phyloP scores from a whole-genome alignment of 2,113 vertebrate genomes.

The Misgurnus mizolepis region DNA sequence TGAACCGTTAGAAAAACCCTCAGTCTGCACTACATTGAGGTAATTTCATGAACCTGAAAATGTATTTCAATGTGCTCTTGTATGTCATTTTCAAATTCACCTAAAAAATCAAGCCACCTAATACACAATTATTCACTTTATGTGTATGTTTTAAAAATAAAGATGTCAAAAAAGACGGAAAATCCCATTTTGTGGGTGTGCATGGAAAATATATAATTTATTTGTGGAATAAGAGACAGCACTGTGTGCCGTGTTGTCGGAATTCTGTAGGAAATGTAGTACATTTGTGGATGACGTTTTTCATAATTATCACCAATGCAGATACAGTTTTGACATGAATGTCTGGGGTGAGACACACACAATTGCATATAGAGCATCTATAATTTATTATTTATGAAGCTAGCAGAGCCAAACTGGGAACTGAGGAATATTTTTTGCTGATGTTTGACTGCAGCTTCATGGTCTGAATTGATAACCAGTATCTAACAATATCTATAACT shows the following conservation, averaged over 20 bases:
- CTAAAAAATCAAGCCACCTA: no score
- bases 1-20: conserved; percentile 12
- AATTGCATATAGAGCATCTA: background rate
- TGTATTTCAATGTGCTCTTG: no score
- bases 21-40: conserved; percentile 3
- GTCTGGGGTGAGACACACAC: background rate
- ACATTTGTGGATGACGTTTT: no score
- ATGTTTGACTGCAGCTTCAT: background rate
- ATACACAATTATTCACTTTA: background rate
- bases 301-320: no score
- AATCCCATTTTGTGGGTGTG: background rate
- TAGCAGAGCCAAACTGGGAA: background rate
- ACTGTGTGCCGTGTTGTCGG: background rate
- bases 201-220: background rate
- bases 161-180: background rate
- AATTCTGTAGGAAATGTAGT: no score
- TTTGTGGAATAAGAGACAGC: background rate
- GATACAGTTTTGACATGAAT: no score
- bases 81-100: no score
- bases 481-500: no score
- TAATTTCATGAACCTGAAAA: background rate
- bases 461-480: conserved; percentile 1
- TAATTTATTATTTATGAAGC: conserved; percentile 5
- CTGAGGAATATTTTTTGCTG: background rate
- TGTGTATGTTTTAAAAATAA: background rate